Base-by-base conservation (phyloP, 2,888 invertebrate species). In the Eupithecia exiguata region DNA sequence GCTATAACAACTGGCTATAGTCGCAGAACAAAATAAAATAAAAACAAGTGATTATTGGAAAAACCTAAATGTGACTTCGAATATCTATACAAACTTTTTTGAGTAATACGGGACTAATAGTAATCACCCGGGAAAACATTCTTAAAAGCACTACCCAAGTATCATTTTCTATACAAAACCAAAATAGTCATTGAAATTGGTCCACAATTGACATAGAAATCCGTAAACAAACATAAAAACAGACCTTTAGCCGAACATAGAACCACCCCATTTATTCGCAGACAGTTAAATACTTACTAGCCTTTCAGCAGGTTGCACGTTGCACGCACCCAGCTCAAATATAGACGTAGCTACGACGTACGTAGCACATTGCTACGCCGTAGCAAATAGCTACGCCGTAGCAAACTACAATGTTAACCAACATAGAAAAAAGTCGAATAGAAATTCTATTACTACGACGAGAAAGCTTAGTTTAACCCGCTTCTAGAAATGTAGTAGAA, bases 21-120 rank as follows among this genome's bases (percentile, higher is more conserved):
- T 4, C 63, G 38, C 62, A 68, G 72, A 70, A 69, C 25, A 7
- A 40, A 68, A 46, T 7, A n/a, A n/a, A 46, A 43, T 16, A 14
- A 14, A 30, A 30, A 30, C 30, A 30, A 30, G 30, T 38, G 38
- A 36, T 36, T 36, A 36, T 36, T 38, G 38, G 38, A 6, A 38
- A 38, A 38, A 38, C 38, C 0, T 6, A 5, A 38, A 38, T 6
- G 6, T 9, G 38, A 38, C 38, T 30, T n/a, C 7, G 7, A 7
- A 7, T 38, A 38, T 38, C 9, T 16, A 5, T 43, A 16, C 16
- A 43, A 5, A 14, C 3, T 43, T 43, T 46, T 46, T 40, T 14
- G 14, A 40, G 1, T 6, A 18, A 18, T 46, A 18, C 18, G 16
- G 43, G 6, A 46, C 6, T 0, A 10, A 12, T 40, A 40, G 12